phyloP scores from a whole-genome alignment of 2,797 vertebrate species.

The Adelosebastes latens region DNA sequence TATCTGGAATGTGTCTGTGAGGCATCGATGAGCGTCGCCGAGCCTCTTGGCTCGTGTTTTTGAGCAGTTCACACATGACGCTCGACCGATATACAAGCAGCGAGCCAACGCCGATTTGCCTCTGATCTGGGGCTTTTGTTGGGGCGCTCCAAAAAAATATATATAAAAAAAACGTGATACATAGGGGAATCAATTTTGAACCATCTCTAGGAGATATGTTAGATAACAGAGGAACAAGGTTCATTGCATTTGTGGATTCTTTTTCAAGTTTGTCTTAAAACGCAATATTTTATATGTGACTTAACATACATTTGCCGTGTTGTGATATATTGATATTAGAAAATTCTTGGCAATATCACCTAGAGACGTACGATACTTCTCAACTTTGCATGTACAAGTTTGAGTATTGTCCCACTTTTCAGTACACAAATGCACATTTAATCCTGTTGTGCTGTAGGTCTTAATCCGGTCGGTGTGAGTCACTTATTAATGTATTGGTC shows the following conservation, averaged over 20 bases:
- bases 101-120: no score
- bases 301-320: background rate
- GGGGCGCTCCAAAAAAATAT: no score
- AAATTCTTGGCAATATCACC: background rate
- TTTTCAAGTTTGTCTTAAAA: no score
- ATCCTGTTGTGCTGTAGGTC: background rate
- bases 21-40: no score
- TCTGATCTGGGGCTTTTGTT: no score
- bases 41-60: no score
- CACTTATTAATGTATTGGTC: slow-evolving; percentile 18
- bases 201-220: no score
- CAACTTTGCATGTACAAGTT: background rate
- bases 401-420: background rate
- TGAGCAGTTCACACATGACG: no score
- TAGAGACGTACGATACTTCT: background rate
- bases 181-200: no score
- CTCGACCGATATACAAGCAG: no score
- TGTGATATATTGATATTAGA: background rate
- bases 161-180: no score
- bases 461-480: background rate
- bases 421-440: background rate
- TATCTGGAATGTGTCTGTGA: no score
- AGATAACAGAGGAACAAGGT: background rate
- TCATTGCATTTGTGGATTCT: background rate
- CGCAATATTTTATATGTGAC: background rate